Percentiles rank a stretch among this genome's conserved stretches.
Evolutionary conservation across 92 coral and sea anemone species (phyloP).

Genomic region (Plumapathes pennacea): DNA sequence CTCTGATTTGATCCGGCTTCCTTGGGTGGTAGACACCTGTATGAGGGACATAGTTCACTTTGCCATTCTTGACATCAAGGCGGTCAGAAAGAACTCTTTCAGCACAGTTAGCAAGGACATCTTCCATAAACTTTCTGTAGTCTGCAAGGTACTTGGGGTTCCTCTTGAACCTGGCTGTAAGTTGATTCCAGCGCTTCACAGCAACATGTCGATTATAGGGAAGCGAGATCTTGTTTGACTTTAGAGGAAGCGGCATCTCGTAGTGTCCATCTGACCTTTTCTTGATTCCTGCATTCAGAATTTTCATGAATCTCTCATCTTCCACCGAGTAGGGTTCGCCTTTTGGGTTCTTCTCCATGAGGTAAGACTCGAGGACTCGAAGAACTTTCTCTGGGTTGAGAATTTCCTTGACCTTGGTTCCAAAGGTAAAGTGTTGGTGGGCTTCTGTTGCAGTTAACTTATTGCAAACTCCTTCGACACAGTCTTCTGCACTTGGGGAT

Average conservation of each 20-base stretch:
- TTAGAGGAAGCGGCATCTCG: conserved; percentile 33
- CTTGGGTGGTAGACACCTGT: too few relatives aligned
- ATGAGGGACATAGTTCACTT: too few relatives aligned
- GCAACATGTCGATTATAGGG: conserved; percentile 15
- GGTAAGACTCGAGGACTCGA: conserved; percentile 24
- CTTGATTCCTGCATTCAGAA: conserved; percentile 34
- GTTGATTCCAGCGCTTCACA: conserved; percentile 19
- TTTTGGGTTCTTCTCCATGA: conserved; percentile 6
- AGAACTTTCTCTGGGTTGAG: conserved; percentile 17
- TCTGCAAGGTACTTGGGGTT: too few relatives aligned
- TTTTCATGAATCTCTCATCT: conserved; percentile 22
- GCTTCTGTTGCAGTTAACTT: conserved; percentile 8
- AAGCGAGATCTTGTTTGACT: conserved; percentile 16
- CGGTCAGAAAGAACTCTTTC: too few relatives aligned
- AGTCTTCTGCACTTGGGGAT: too few relatives aligned
- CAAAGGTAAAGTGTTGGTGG: conserved; percentile 16
- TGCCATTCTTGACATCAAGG: too few relatives aligned
- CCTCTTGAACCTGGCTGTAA: conserved; percentile 23
- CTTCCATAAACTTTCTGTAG: too few relatives aligned
- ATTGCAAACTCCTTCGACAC: conserved; percentile 7
- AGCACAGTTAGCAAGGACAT: too few relatives aligned
- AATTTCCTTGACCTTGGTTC: conserved; percentile 31
- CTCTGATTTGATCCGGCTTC: too few relatives aligned
- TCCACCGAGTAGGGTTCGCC: conserved; percentile 12
- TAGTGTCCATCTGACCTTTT: conserved; percentile 35